Conservation (phyloP, 2,888 invertebrate genomes). For the Archips xylosteana region DNA sequence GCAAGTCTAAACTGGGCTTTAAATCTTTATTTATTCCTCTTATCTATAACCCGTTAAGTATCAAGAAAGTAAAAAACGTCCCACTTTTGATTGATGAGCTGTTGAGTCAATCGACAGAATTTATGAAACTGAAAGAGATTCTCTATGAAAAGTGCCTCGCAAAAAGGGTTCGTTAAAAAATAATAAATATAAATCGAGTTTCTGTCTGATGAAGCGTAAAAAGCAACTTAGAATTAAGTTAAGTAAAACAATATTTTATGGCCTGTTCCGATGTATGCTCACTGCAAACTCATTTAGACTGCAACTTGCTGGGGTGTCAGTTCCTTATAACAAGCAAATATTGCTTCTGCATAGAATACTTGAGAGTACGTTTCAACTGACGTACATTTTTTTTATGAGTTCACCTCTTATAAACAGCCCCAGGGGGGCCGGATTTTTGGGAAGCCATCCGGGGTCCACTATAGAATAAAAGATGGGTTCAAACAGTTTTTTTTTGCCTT, state of each 20-base stretch:
- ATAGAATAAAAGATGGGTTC: too few species aligned
- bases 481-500: too few species aligned
- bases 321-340: conserved; percentile 18
- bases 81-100: not conserved
- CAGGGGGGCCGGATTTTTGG: too few species aligned
- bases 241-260: conserved; percentile 1
- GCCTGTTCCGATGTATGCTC: not conserved
- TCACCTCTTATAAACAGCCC: not conserved
- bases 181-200: not conserved
- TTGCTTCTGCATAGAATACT: not conserved
- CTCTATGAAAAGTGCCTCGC: not conserved
- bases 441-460: too few species aligned
- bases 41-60: not conserved
- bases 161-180: not conserved
- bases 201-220: not conserved
- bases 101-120: not conserved
- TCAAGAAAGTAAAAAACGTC: not conserved
- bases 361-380: not conserved
- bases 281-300: not conserved
- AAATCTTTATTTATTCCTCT: not conserved
- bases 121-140: conserved; percentile 1
- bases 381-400: not conserved
- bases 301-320: not conserved
- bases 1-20: not conserved
- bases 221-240: not conserved